Evolutionary conservation across 2,888 invertebrate species (phyloP), one percentile per base, ranked within the genome.

Genomic region (Drosophila suboccidentalis): DNA sequence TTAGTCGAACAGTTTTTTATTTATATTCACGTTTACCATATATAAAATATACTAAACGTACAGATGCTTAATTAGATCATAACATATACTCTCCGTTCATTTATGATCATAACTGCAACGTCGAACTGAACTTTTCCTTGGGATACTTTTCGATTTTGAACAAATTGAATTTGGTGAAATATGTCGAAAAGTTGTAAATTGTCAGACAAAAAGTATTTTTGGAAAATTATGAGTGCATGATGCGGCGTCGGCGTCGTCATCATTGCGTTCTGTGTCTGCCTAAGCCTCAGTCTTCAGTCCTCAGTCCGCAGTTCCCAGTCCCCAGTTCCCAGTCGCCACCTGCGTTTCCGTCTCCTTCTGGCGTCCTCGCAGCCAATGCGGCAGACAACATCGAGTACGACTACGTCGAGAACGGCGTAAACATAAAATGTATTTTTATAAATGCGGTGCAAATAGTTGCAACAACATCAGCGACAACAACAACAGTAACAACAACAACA

Each of bases 351-450:
- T 67, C 72, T 75, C 61, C 65, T 84, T 61, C 64, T 69, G 78
- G 71, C 65, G 46, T 58, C 34, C 44, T 60, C 62, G 73, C 61
- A 78, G 78, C 81, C 78, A 81, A 54, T 38, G 65, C 78, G 78
- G 81, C 78, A 81, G 80, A 80, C 79, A 80, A 59, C 77, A 70
- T 62, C 58, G 80, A 62, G 55, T 47, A 62, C 73, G 79, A 60
- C 57, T 55, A 63, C 73, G 61, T 65, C 57, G 87, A 67, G 68
- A 71, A 55, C 63, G 80, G 81, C 87, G 90, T 91, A 91, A 90
- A 89, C 89, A 89, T 87, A 75, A 89, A 78, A 85, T 89, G 73
- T 90, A 83, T 83, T 87, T 85, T 81, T 73, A 72, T 69, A 88
- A 82, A 77, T 89, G 82, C 87, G 71, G 64, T 80, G 83, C 81